Base-by-base conservation (phyloP, 2,888 invertebrate species). In the Sipunculus nudus region DNA sequence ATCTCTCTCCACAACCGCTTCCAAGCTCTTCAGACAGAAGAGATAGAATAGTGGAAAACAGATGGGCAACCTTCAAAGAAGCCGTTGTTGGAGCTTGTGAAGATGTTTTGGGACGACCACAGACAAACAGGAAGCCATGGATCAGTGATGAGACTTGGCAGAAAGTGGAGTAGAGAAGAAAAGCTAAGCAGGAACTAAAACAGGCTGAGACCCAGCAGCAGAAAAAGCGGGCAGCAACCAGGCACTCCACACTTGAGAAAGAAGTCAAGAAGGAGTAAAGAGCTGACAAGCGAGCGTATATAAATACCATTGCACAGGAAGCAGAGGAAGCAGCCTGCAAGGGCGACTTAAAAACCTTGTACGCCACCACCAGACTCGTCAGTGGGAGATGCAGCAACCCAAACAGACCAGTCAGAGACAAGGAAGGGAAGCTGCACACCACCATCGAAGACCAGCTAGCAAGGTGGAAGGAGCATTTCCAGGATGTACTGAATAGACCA, bases 381-480 rank as follows among this genome's bases (percentile, higher is more conserved):
- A 8, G 19, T 2, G 31, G 54, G 13, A 54, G 35, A 32, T 31
- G 32, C 54, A 53, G 25, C 19, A 23, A 26, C 6, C 21, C 23
- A 26, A 5, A n/a, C n/a, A n/a, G 6, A 53, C 53, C 5, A 13
- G 26, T 54, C 32, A 54, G 29, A 26, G 32, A 54, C 45, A 43
- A 45, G 31, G 16, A 43, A 6, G 45, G 54, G 16, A 31, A 43
- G 2, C 8, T 46, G n/a, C n/a, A 45, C 29, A 21, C 32, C 19
- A 46, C 28, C n/a, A 35, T 19, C 2, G 16, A 2, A 29, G 45
- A 54, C 10, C 45, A 45, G 21, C 6, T 23, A 16, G 19, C 26
- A n/a, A 54, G 54, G 32, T 31, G 54, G 54, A 32, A 8, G 31
- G 54, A 54, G 46, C 45, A 54, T 28, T 31, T 54, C 29, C 8